phyloP scores from a whole-genome alignment of 2,113 vertebrate species.

The Pan troglodytes region DNA sequence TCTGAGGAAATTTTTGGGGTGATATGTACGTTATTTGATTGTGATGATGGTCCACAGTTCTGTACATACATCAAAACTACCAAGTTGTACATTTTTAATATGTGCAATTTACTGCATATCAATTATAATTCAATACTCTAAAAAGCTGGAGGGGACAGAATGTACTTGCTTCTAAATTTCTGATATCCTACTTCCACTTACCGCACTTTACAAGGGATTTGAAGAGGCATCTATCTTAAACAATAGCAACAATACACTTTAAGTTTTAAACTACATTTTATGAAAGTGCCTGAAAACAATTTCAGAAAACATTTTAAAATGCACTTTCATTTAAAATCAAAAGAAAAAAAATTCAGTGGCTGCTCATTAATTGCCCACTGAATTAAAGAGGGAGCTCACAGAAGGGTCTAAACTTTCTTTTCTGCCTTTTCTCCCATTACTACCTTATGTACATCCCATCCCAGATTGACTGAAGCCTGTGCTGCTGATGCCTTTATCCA shows the following conservation, averaged over 20 bases:
- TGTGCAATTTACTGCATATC: not conserved
- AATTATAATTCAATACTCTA: not conserved
- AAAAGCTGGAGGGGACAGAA: not conserved
- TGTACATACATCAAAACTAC: not conserved
- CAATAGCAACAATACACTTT: not conserved
- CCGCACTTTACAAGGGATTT: not conserved
- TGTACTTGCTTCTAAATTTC: not conserved
- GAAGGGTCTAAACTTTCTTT: not conserved
- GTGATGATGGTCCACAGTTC: not conserved
- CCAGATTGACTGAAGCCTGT: not conserved
- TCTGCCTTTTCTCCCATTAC: not conserved
- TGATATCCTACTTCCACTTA: not conserved
- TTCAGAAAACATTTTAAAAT: not conserved
- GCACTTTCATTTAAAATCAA: not conserved
- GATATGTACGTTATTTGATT: not conserved
- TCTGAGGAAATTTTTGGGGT: not conserved
- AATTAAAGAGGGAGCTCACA: not conserved
- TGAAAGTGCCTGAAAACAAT: slow-evolving; percentile 6
- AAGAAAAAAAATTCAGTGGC: not conserved
- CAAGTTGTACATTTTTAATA: not conserved
- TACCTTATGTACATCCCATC: not conserved
- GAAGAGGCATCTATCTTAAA: not conserved
- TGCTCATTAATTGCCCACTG: not conserved
- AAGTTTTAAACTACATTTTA: not conserved
- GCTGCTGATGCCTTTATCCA: rapidly evolving